Percentiles rank a stretch among this genome's conserved stretches.
Evolutionary conservation across 1,140 invertebrate genomes (phyloP).

Genomic region (Saxidomus purpurata): DNA sequence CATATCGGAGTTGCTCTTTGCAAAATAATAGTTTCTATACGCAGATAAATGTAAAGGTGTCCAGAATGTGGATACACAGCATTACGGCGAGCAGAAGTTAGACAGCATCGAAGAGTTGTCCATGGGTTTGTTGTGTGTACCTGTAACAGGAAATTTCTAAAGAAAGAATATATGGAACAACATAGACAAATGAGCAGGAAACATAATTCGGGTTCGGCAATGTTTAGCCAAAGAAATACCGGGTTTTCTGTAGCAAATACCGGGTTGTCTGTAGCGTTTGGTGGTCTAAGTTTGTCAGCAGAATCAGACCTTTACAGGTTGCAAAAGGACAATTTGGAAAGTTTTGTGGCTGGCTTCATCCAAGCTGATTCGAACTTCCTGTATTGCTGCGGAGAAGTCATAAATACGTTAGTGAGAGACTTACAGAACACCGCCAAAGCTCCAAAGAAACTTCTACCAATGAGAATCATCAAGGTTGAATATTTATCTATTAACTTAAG

Average conservation of each 20-base stretch:
- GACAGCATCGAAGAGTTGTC: background rate
- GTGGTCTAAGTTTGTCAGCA: background rate
- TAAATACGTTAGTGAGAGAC: background rate
- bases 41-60: background rate
- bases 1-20: too few relatives aligned
- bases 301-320: background rate
- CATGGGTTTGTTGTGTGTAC: background rate
- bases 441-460: background rate
- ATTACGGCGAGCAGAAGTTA: too few relatives aligned
- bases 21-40: too few relatives aligned
- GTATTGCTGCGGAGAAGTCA: background rate
- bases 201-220: background rate
- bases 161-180: background rate
- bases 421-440: background rate
- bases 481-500: background rate
- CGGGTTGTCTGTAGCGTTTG: background rate
- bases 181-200: background rate
- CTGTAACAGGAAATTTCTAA: background rate
- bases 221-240: background rate
- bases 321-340: background rate
- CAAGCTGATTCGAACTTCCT: background rate
- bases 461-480: background rate
- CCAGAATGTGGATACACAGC: background rate
- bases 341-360: background rate
- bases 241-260: background rate